These are phyloP conservation scores for Priocnemis perturbator DNA, from an alignment of 2,888 invertebrate species.

Conservation along the genomic window DNA sequence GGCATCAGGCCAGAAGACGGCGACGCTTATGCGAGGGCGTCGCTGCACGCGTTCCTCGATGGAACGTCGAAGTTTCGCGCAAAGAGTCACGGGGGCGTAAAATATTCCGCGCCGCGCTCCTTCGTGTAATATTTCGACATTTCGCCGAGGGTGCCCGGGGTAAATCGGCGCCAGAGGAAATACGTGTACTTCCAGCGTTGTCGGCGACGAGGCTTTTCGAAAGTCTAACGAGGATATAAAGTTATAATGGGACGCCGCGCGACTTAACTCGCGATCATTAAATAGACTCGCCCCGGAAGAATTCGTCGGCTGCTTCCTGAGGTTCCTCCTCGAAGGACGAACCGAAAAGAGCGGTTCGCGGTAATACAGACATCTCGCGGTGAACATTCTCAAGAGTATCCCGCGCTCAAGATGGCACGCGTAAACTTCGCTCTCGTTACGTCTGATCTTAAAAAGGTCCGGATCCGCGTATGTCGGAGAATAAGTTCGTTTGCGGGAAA, in stretches of 20 bases:
- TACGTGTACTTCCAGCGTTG: slow-evolving; percentile 23
- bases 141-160: slow-evolving; percentile 8
- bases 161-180: slow-evolving; percentile 33
- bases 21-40: slow-evolving; percentile 38
- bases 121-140: slow-evolving; percentile 29
- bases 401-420: neutral
- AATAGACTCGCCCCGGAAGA: slow-evolving; percentile 37
- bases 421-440: no score
- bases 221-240: slow-evolving; percentile 53
- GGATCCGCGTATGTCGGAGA: no score
- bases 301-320: slow-evolving; percentile 23
- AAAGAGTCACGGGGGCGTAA: neutral
- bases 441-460: no score
- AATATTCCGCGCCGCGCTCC: neutral
- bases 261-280: slow-evolving; percentile 51
- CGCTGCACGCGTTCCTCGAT: slow-evolving; percentile 5
- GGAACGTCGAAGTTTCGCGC: neutral
- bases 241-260: slow-evolving; percentile 48
- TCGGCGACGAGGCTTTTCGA: slow-evolving; percentile 21
- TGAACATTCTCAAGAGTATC: neutral
- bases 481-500: no score
- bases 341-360: neutral
- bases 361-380: neutral
- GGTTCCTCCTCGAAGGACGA: neutral
- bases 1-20: slow-evolving; percentile 50